phyloP scores from a whole-genome alignment of 2,797 vertebrate genomes.

The Danio jaintianensis region DNA sequence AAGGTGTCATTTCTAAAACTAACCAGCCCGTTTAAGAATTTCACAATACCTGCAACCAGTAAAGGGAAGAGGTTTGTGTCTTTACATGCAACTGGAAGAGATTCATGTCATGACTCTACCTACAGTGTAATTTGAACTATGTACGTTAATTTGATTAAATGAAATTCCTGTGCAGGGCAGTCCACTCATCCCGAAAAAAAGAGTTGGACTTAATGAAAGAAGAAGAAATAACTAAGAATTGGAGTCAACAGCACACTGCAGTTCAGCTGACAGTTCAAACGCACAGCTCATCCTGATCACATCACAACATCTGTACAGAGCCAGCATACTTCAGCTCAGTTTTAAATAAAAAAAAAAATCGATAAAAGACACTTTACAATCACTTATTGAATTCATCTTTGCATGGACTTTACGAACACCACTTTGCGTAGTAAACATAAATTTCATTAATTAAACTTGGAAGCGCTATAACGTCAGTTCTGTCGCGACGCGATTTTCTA shows the following conservation, averaged over 20 bases:
- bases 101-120: neutral
- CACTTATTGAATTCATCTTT: neutral
- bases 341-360: neutral
- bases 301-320: constrained; percentile 29
- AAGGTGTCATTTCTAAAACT: neutral
- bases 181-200: constrained; percentile 26
- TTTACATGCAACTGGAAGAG: constrained; percentile 15
- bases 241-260: neutral
- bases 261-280: constrained; percentile 20
- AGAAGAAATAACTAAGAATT: neutral
- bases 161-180: constrained; percentile 21
- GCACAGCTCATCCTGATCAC: constrained; percentile 4
- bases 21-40: neutral
- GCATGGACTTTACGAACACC: neutral
- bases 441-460: neutral
- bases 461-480: constrained; percentile 6
- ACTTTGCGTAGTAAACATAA: neutral
- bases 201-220: neutral
- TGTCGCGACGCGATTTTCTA: neutral
- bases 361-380: neutral
- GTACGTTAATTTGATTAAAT: constrained; percentile 27
- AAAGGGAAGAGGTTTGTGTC: constrained; percentile 17
- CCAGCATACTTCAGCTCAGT: neutral
- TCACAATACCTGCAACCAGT: constrained; percentile 35
- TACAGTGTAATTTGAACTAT: constrained; percentile 24